Evolutionary conservation across 2,888 invertebrate genomes (phyloP).

Genomic region (Eristalis tenax): DNA sequence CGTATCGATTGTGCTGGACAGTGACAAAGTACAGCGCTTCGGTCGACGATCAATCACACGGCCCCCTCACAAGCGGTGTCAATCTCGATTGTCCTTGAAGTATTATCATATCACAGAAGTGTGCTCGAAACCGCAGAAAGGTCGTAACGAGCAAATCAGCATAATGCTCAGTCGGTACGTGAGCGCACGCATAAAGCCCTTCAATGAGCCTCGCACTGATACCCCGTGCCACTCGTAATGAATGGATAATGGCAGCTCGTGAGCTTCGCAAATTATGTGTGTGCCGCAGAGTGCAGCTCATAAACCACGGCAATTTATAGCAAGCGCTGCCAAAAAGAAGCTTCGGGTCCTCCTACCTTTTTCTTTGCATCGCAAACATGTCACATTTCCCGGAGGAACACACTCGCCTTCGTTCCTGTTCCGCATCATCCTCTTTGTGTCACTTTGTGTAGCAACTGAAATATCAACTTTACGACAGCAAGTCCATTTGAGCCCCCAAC

Average conservation of each 20-base stretch:
- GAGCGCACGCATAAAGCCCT: neutral
- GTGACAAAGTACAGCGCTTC: neutral
- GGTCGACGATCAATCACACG: neutral
- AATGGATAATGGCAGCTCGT: neutral
- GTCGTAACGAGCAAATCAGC: neutral
- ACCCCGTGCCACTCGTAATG: neutral
- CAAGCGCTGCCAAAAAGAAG: neutral
- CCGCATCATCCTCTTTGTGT: neutral
- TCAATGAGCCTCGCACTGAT: neutral
- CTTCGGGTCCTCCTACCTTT: neutral
- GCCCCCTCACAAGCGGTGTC: neutral
- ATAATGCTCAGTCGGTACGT: neutral
- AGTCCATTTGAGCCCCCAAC: neutral
- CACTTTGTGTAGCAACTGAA: neutral
- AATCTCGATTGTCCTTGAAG: neutral
- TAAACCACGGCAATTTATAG: neutral
- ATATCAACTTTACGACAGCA: slow-evolving; percentile 8
- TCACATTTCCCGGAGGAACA: neutral
- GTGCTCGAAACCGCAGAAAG: neutral
- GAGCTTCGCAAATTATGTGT: neutral
- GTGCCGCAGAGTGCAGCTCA: neutral
- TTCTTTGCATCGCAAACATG: neutral
- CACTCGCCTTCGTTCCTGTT: neutral
- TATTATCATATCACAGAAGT: neutral
- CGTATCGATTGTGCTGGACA: neutral